phyloP scores from a whole-genome alignment of 2,113 vertebrate species.

The Macaca fascicularis region DNA sequence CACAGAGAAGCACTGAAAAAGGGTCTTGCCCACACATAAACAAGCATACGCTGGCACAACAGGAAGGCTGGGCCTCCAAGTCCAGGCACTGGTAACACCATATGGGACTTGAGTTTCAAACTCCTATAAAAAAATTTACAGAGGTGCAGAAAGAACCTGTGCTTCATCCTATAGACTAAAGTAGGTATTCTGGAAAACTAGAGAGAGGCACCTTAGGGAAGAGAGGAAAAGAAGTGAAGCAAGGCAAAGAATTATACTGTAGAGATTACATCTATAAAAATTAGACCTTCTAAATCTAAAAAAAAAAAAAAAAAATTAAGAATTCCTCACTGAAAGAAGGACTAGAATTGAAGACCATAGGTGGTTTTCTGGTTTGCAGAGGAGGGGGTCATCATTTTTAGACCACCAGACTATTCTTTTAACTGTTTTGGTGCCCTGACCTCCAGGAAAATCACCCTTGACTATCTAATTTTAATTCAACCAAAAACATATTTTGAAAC shows the following conservation, averaged over 20 bases:
- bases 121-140: neutral
- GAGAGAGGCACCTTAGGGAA: neutral
- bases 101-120: neutral
- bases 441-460: neutral
- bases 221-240: neutral
- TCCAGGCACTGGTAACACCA: neutral
- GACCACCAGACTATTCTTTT: neutral
- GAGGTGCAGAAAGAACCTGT: neutral
- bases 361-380: neutral
- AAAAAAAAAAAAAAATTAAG: neutral
- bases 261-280: neutral
- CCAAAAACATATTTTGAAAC: conserved; percentile 14
- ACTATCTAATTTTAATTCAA: neutral
- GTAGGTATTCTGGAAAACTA: neutral
- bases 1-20: neutral
- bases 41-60: rapidly evolving
- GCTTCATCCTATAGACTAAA: neutral
- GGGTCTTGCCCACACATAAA: neutral
- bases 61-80: neutral
- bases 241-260: too few species aligned
- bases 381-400: neutral
- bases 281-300: neutral
- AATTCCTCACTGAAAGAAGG: neutral
- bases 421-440: too few species aligned
- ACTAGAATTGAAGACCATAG: rapidly evolving